Percentiles rank a stretch among this genome's conserved stretches.
Evolutionary conservation across 1,140 invertebrate species (phyloP).

Genomic region (Cydia strobilella): DNA sequence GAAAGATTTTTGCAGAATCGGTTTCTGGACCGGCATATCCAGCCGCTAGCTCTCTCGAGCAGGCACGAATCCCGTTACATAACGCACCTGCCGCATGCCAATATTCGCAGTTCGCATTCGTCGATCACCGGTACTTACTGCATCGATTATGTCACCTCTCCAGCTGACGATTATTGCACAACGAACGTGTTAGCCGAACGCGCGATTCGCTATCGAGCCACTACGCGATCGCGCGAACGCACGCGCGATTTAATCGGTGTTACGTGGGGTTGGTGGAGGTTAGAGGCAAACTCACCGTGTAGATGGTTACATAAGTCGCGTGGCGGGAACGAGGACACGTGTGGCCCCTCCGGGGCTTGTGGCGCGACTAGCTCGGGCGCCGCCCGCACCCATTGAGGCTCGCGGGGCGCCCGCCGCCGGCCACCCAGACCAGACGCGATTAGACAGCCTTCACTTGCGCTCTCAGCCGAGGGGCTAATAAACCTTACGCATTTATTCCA

Average conservation of each 20-base stretch:
- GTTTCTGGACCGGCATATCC: constrained; percentile 39
- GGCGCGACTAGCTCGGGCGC: constrained; percentile 70
- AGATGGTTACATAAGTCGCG: constrained; percentile 77
- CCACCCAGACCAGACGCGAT: constrained; percentile 66
- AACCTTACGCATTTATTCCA: constrained; percentile 45
- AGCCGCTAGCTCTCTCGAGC: constrained; percentile 31
- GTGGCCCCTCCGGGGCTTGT: constrained; percentile 68
- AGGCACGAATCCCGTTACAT: constrained; percentile 64
- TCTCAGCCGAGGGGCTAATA: constrained; percentile 62
- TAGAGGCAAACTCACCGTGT: constrained; percentile 74
- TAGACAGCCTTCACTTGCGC: constrained; percentile 72
- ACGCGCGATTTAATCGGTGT: constrained; percentile 40
- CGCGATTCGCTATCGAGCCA: constrained; percentile 31
- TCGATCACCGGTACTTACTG: constrained; percentile 72
- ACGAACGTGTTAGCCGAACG: constrained; percentile 41
- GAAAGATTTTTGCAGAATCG: not conserved
- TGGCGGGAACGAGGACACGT: constrained; percentile 68
- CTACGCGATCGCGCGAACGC: constrained; percentile 25
- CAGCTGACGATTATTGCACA: constrained; percentile 71
- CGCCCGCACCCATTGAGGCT: constrained; percentile 68
- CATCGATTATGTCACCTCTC: constrained; percentile 76
- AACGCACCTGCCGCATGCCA: constrained; percentile 66
- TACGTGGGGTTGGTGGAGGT: constrained; percentile 66
- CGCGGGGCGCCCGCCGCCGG: constrained; percentile 51
- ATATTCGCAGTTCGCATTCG: constrained; percentile 53